Evolutionary conservation across 2,888 invertebrate species (phyloP), one percentile per base, ranked within the genome.

Genomic region (Oscheius sp.): DNA sequence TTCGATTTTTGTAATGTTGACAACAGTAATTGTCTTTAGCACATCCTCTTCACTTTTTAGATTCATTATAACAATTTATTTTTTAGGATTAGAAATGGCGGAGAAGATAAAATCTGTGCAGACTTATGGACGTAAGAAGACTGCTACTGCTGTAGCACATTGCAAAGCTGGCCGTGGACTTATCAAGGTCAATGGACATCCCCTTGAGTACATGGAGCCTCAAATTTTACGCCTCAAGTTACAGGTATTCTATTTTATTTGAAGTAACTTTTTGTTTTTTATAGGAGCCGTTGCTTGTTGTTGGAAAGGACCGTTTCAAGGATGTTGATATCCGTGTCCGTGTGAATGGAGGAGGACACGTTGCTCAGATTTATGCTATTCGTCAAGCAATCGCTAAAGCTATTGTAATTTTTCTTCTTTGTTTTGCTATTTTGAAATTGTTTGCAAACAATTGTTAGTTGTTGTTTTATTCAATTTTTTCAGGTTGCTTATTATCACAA

Each of bases 61-160:
- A n/a, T n/a, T n/a, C n/a, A n/a, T n/a, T n/a, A n/a, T n/a, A n/a
- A n/a, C n/a, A n/a, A n/a, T n/a, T n/a, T n/a, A n/a, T n/a, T n/a
- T n/a, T n/a, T n/a, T n/a, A n/a, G n/a, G n/a, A n/a, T n/a, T n/a
- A n/a, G n/a, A 52, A 77, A 74, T 70, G 71, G 79, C 78, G 68
- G 75, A 75, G 73, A 46, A 69, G 43, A 74, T 77, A 35, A 95
- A 95, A 89, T 94, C 95, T 87, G 96, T 96, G 87, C 96, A 97
- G 91, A 96, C 96, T 87, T 96, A 95, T 91, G 96, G 96, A 89
- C 93, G 96, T 89, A 96, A 96, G 96, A 99, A 99, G 96, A 96
- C 95, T 80, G 97, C 98, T 66, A 99, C 97, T 49, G 99, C 99
- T 76, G 99, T 99, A 78, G 99, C 99, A 52, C 97, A 97, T 90